These are phyloP conservation scores for Nothocercus julius DNA, from an alignment of 2,113 vertebrate species.

Conservation along the genomic window DNA sequence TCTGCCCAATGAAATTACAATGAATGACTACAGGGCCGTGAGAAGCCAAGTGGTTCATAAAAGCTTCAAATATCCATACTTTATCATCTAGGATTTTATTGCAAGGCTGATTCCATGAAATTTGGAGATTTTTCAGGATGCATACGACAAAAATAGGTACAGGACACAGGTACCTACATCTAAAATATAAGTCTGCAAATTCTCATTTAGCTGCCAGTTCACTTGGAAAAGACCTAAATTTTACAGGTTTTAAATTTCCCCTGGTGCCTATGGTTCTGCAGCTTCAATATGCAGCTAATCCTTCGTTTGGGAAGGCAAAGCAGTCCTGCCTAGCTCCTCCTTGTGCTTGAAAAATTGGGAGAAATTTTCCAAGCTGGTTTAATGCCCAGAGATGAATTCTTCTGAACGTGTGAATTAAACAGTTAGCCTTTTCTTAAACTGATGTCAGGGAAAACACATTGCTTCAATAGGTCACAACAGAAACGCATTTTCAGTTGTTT, in stretches of 20 bases:
- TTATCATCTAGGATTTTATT: neutral
- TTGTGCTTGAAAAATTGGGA: neutral
- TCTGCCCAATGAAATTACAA: slow-evolving; percentile 27
- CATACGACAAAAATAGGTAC: neutral
- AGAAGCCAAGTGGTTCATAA: neutral
- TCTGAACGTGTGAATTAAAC: neutral
- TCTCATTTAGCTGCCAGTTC: neutral
- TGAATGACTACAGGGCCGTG: neutral
- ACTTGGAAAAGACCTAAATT: neutral
- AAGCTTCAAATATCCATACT: neutral
- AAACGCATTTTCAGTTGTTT: neutral
- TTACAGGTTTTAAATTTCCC: neutral
- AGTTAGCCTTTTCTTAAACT: neutral
- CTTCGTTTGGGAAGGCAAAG: neutral
- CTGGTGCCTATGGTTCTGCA: neutral
- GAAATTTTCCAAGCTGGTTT: neutral
- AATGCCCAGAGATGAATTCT: neutral
- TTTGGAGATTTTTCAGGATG: neutral
- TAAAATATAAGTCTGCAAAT: neutral
- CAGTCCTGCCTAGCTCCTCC: neutral
- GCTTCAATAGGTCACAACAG: neutral
- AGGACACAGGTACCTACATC: neutral
- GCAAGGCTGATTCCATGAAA: neutral
- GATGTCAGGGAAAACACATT: neutral
- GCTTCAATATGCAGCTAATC: neutral